Evolutionary conservation across 92 coral and sea anemone genomes (phyloP).

Genomic region (Meandrina meandrites): DNA sequence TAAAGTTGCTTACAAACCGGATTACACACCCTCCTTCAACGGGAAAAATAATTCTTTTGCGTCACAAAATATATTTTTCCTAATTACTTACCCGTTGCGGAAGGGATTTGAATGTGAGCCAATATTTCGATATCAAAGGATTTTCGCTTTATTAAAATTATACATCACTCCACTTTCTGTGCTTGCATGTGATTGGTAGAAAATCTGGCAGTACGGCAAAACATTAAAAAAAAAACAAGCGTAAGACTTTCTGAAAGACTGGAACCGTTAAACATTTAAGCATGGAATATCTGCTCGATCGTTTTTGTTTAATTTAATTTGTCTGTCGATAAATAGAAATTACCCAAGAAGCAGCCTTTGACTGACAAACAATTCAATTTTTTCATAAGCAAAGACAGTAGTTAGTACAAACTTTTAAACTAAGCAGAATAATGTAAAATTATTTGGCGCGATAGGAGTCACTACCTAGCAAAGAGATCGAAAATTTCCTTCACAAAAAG

Average conservation of each 20-base stretch:
- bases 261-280: neutral
- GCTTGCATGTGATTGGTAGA: neutral
- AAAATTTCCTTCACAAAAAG: neutral
- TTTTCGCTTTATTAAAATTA: neutral
- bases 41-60: neutral
- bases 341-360: neutral
- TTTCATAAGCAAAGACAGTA: neutral
- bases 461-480: neutral
- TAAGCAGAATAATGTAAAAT: no score
- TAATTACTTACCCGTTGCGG: neutral
- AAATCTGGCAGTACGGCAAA: neutral
- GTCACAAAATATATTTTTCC: neutral
- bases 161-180: neutral
- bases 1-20: neutral
- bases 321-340: neutral
- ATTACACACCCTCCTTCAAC: neutral
- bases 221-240: no score
- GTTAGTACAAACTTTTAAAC: neutral
- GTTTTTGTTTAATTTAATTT: neutral
- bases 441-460: neutral
- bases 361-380: neutral
- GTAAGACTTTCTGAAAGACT: neutral
- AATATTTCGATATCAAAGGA: slow-evolving; percentile 8
- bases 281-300: neutral
- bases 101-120: neutral